These are phyloP conservation scores for Sinocyclocheilus rhinocerous DNA, from an alignment of 2,113 vertebrate genomes.

Conservation along the genomic window DNA sequence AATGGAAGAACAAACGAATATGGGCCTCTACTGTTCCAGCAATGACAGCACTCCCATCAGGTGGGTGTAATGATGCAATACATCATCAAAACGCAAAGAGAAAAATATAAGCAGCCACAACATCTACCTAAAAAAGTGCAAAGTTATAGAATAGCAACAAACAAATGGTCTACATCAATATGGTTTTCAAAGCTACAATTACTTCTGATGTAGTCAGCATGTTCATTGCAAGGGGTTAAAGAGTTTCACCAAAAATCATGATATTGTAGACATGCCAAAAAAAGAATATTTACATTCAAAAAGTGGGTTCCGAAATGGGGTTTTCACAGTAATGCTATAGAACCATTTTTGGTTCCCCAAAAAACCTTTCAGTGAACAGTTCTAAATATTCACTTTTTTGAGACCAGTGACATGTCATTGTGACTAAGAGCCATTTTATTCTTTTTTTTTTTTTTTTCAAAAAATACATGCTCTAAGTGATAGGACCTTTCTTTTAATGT, in stretches of 20 bases:
- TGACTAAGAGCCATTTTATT: neutral
- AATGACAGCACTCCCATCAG: slow-evolving; percentile 4
- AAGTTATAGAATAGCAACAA: neutral
- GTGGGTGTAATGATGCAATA: slow-evolving; percentile 8
- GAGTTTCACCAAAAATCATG: neutral
- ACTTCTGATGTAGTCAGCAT: neutral
- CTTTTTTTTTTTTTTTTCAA: neutral
- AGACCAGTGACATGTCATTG: neutral
- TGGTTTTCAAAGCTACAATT: neutral
- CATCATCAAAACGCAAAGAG: neutral
- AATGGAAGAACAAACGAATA: neutral
- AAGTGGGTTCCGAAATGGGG: too few species aligned
- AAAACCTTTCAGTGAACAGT: too few species aligned
- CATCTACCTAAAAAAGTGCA: neutral
- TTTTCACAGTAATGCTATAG: too few species aligned
- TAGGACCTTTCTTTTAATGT: neutral
- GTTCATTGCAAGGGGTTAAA: neutral
- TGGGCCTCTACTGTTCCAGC: neutral
- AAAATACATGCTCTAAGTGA: neutral
- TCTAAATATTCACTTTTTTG: too few species aligned
- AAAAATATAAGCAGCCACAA: slow-evolving; percentile 1
- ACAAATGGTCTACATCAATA: neutral
- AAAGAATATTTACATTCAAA: neutral
- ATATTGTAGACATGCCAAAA: neutral
- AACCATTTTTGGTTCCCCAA: too few species aligned